phyloP scores from a whole-genome alignment of 2,113 vertebrate genomes.

The Oryzias javanicus region DNA sequence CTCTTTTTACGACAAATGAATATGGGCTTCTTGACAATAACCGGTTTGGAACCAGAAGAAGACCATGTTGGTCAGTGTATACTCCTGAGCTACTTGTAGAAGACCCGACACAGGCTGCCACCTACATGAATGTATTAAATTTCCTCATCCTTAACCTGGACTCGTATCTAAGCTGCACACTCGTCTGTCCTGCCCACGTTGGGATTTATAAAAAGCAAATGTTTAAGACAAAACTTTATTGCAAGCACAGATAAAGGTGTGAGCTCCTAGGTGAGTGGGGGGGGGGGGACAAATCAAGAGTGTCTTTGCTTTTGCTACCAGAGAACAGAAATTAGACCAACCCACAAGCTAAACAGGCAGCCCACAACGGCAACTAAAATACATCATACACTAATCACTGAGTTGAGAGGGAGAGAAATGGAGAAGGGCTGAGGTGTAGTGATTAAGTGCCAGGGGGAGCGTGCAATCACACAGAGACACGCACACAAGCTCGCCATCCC shows the following conservation, averaged over 20 bases:
- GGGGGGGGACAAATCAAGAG: constrained; percentile 47
- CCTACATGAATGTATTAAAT: constrained; percentile 51
- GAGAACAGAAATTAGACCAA: constrained; percentile 60
- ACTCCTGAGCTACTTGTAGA: constrained; percentile 44
- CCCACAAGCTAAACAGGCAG: constrained; percentile 65
- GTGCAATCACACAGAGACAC: constrained; percentile 8
- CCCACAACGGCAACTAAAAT: constrained; percentile 64
- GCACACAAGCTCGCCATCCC: constrained; percentile 29
- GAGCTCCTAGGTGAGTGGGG: constrained; percentile 29
- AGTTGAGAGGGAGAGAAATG: constrained; percentile 61
- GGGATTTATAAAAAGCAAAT: too few relatives aligned
- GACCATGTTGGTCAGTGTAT: too few relatives aligned
- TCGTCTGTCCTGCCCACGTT: too few relatives aligned
- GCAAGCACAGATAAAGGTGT: constrained; percentile 33
- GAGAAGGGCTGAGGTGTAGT: constrained; percentile 45
- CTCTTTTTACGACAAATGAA: too few relatives aligned
- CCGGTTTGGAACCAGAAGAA: too few relatives aligned
- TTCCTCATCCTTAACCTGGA: constrained; percentile 41
- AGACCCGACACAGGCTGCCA: constrained; percentile 53
- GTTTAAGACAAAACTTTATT: too few relatives aligned
- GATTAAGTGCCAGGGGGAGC: constrained; percentile 28
- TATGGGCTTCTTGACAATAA: too few relatives aligned
- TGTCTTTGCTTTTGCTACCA: constrained; percentile 43
- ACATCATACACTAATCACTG: constrained; percentile 68
- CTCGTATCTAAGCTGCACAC: constrained; percentile 42